Evolutionary conservation across 1,140 invertebrate genomes (phyloP).

Genomic region (Drosophila nigromelanica): DNA sequence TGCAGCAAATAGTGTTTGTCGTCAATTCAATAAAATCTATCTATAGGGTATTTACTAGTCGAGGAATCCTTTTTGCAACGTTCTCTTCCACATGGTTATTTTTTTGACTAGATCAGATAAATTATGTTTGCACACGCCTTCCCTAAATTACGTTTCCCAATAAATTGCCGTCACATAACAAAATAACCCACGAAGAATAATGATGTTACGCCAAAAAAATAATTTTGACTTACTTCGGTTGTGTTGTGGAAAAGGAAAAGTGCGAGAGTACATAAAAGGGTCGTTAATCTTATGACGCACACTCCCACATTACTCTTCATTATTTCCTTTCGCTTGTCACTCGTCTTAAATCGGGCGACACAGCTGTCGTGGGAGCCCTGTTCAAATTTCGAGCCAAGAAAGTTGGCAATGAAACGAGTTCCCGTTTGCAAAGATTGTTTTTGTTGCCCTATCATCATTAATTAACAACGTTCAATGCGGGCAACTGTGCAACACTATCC

Average conservation of each 20-base stretch:
- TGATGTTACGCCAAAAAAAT: conserved; percentile 48
- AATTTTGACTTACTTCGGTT: conserved; percentile 33
- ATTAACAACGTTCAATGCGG: conserved; percentile 57
- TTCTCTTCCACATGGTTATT: not conserved
- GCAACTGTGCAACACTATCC: conserved; percentile 8
- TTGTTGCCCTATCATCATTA: conserved; percentile 48
- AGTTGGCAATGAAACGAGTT: not conserved
- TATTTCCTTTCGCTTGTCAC: conserved; percentile 34
- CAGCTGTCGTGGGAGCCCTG: conserved; percentile 24
- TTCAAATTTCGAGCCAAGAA: conserved; percentile 9
- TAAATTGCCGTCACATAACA: conserved; percentile 52
- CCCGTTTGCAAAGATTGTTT: not conserved
- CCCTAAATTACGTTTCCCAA: conserved; percentile 20
- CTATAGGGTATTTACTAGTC: not conserved
- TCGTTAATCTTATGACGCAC: conserved; percentile 68
- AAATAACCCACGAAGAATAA: conserved; percentile 69
- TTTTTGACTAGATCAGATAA: not conserved
- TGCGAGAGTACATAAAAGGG: conserved; percentile 67
- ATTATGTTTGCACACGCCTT: not conserved
- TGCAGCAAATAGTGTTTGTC: too few species aligned
- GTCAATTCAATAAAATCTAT: too few species aligned
- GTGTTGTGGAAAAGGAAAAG: conserved; percentile 27
- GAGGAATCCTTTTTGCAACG: not conserved
- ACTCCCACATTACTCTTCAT: conserved; percentile 34
- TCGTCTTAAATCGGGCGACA: conserved; percentile 35